These are phyloP conservation scores for Corythucha ciliata DNA, from an alignment of 2,888 invertebrate species.

Conservation along the genomic window DNA sequence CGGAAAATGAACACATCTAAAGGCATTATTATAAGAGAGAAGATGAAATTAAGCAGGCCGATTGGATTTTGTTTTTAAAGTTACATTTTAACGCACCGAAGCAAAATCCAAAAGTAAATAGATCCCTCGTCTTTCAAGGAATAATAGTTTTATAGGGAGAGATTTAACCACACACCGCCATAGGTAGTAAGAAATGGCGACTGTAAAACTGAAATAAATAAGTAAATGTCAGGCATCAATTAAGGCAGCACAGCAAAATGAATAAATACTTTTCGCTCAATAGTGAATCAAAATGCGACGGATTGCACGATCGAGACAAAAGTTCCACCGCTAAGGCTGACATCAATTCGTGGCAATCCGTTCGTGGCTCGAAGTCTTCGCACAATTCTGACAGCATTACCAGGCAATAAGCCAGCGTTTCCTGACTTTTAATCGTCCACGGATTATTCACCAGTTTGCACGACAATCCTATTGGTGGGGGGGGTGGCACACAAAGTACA, in stretches of 20 bases:
- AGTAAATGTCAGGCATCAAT: not conserved
- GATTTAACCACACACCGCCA: slow-evolving; percentile 17
- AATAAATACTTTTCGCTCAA: slow-evolving; percentile 19
- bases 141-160: slow-evolving; percentile 3
- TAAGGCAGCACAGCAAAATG: not conserved
- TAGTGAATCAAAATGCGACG: slow-evolving; percentile 19
- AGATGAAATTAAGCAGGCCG: not conserved
- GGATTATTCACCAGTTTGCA: slow-evolving; percentile 7
- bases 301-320: slow-evolving; percentile 12
- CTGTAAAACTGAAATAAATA: slow-evolving; percentile 22
- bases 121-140: slow-evolving; percentile 21
- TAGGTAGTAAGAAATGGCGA: slow-evolving; percentile 14
- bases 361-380: not conserved
- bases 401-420: slow-evolving; percentile 13
- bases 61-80: not conserved
- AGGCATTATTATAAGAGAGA: slow-evolving; percentile 1
- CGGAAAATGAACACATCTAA: slow-evolving; percentile 18
- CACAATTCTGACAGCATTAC: slow-evolving; percentile 7
- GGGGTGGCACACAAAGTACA: too few relatives aligned
- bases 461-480: too few relatives aligned
- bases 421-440: slow-evolving; percentile 9
- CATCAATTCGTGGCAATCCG: slow-evolving; percentile 1
- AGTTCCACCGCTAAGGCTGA: slow-evolving; percentile 11
- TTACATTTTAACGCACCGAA: slow-evolving; percentile 16
- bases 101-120: slow-evolving; percentile 23